Conservation (phyloP, 2,113 vertebrate species). For the Mesitornis unicolor region DNA sequence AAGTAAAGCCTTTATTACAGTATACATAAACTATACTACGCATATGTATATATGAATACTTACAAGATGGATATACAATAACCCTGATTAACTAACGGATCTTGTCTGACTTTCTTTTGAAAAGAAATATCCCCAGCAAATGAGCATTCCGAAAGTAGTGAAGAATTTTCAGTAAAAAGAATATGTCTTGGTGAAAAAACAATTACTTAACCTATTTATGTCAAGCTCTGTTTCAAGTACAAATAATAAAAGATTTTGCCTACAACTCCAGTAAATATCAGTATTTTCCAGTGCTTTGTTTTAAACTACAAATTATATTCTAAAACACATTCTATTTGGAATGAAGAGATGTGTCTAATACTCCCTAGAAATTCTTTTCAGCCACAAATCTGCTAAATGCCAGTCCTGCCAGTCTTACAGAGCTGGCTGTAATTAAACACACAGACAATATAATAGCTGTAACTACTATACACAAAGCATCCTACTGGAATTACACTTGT, state of each 20-base stretch:
- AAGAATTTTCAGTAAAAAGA: background rate
- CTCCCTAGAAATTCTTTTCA: background rate
- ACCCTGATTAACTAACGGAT: background rate
- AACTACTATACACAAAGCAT: background rate
- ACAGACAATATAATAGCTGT: background rate
- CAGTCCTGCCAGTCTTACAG: background rate
- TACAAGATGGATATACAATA: background rate
- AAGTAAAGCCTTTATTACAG: background rate
- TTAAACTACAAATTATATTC: background rate
- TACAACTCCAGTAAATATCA: background rate
- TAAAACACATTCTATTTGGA: background rate
- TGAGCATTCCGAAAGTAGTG: background rate
- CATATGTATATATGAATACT: background rate
- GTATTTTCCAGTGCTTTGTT: background rate
- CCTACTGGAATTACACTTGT: background rate
- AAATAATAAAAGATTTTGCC: background rate
- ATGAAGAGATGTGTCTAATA: background rate
- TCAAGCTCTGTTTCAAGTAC: background rate
- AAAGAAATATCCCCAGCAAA: background rate
- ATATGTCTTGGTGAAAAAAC: background rate
- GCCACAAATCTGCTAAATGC: background rate
- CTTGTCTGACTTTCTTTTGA: background rate
- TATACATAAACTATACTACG: background rate
- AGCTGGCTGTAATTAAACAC: constrained; percentile 8
- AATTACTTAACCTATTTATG: background rate